Evolutionary conservation across 2,888 invertebrate genomes (phyloP).

Genomic region (Amaurobius ferox): DNA sequence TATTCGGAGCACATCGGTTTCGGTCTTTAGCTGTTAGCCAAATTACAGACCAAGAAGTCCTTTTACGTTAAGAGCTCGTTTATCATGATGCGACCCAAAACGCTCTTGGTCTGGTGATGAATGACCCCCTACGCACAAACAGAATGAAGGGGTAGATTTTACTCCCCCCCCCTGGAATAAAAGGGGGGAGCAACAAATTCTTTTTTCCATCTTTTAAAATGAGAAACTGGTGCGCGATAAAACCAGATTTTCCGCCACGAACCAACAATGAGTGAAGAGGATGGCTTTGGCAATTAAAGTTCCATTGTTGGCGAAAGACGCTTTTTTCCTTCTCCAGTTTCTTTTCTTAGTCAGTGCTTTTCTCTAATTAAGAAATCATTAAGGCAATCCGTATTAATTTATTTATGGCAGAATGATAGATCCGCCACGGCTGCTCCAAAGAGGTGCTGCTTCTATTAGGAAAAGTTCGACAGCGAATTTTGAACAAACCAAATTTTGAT

Average conservation of each 20-base stretch:
- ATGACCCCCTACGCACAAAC: conserved; percentile 34
- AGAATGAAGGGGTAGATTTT: conserved; percentile 37
- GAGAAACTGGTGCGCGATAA: conserved; percentile 50
- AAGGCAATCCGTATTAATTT: conserved; percentile 64
- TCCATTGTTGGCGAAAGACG: conserved; percentile 54
- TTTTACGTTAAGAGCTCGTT: conserved; percentile 71
- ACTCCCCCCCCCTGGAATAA: background rate
- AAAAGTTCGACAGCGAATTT: conserved; percentile 14
- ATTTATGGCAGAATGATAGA: conserved; percentile 46
- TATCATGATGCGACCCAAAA: conserved; percentile 67
- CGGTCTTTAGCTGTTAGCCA: conserved; percentile 66
- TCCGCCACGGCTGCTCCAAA: background rate
- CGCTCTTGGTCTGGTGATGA: conserved; percentile 64
- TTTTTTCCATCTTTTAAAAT: conserved; percentile 55
- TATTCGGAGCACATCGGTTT: conserved; percentile 41
- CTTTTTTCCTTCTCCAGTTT: conserved; percentile 20
- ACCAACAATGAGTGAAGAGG: conserved; percentile 48
- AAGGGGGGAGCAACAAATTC: conserved; percentile 26
- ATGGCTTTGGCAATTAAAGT: conserved; percentile 60
- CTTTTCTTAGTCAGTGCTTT: conserved; percentile 38
- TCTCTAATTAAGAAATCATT: conserved; percentile 68
- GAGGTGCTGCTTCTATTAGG: background rate
- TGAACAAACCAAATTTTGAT: background rate
- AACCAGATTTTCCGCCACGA: conserved; percentile 59
- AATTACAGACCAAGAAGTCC: conserved; percentile 70